Evolutionary conservation across 2,888 invertebrate genomes (phyloP).

Genomic region (Dryocosmus kuriphilus): DNA sequence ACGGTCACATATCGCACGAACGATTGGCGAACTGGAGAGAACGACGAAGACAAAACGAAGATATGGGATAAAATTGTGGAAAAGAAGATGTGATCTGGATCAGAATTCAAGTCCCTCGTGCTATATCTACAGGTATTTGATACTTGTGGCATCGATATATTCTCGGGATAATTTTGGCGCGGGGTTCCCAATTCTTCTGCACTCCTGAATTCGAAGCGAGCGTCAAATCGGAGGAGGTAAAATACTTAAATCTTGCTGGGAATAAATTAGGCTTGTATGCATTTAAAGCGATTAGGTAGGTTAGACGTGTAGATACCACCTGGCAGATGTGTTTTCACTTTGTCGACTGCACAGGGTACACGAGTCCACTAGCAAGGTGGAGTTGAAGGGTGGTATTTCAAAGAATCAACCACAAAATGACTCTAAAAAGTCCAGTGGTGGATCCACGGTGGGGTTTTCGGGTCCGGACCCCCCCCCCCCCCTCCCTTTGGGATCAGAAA

Average conservation of each 20-base stretch:
- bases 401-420: too few relatives aligned
- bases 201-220: constrained; percentile 30
- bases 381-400: background rate
- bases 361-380: background rate
- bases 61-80: constrained; percentile 10
- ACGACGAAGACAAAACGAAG: constrained; percentile 19
- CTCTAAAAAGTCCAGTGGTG: too few relatives aligned
- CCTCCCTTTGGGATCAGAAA: too few relatives aligned
- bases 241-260: constrained; percentile 55
- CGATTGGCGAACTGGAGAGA: constrained; percentile 23
- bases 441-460: too few relatives aligned
- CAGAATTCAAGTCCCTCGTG: constrained; percentile 22
- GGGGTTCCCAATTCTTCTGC: constrained; percentile 48
- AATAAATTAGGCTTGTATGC: constrained; percentile 61
- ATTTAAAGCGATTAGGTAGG: constrained; percentile 66
- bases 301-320: constrained; percentile 53
- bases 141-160: constrained; percentile 35
- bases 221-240: constrained; percentile 47
- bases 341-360: background rate
- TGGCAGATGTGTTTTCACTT: constrained; percentile 19
- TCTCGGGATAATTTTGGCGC: constrained; percentile 37
- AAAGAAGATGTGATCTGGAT: constrained; percentile 1
- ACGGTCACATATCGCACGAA: constrained; percentile 26
- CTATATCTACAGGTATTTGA: constrained; percentile 25
- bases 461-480: too few relatives aligned